Percentiles rank a stretch among this genome's conserved stretches.
Evolutionary conservation across 1,140 invertebrate genomes (phyloP).

Genomic region (Rhysida immarginata): DNA sequence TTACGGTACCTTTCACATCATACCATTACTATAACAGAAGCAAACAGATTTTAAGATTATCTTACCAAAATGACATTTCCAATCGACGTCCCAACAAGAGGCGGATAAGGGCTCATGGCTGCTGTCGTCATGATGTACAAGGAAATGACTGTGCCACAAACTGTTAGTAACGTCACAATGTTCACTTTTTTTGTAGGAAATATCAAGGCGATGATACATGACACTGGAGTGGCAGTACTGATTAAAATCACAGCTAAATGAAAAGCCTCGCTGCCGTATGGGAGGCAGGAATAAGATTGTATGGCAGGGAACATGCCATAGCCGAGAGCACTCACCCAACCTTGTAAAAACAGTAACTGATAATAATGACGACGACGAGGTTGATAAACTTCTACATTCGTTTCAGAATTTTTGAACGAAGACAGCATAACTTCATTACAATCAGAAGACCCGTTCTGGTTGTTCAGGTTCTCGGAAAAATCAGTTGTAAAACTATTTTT

Average conservation of each 20-base stretch:
- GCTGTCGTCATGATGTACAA: slow-evolving; percentile 53
- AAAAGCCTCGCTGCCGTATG: slow-evolving; percentile 67
- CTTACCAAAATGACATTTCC: slow-evolving; percentile 56
- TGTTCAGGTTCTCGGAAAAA: not conserved
- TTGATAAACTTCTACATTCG: not conserved
- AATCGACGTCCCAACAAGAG: slow-evolving; percentile 37
- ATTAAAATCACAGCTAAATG: slow-evolving; percentile 63
- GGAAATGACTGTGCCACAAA: slow-evolving; percentile 39
- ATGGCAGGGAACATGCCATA: slow-evolving; percentile 69
- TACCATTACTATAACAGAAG: no score
- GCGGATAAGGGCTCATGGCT: slow-evolving; percentile 52
- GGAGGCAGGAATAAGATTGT: slow-evolving; percentile 72
- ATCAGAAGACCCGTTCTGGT: not conserved
- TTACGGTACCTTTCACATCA: no score
- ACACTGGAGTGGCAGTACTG: slow-evolving; percentile 67
- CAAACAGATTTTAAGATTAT: no score
- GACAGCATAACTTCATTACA: not conserved
- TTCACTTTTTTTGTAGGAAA: slow-evolving; percentile 42
- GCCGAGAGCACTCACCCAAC: slow-evolving; percentile 40
- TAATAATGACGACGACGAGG: not conserved
- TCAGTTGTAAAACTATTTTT: not conserved
- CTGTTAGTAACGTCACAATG: slow-evolving; percentile 39
- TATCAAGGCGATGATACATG: slow-evolving; percentile 64
- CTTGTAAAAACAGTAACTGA: not conserved
- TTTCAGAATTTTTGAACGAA: not conserved